Base-by-base conservation (phyloP, 2,888 invertebrate genomes). In the Ethmia dodecea region DNA sequence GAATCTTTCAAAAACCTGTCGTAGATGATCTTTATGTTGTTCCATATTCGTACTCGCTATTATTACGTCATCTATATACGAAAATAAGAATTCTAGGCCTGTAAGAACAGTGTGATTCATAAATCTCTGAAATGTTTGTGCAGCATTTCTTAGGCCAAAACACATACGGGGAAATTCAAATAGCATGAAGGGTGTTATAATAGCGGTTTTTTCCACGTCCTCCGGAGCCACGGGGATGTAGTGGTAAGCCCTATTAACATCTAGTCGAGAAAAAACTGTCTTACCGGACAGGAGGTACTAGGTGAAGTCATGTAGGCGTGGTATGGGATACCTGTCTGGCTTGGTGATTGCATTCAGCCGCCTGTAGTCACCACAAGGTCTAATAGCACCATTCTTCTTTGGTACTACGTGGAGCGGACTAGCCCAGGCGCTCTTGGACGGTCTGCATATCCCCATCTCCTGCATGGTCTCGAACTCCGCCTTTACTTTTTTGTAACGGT, bases 101-200 rank as follows among this genome's bases (percentile, higher is more conserved):
- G n/a, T n/a, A n/a, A n/a, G n/a, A n/a, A n/a, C n/a, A n/a, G n/a
- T n/a, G n/a, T n/a, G n/a, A n/a, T n/a, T n/a, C n/a, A 75, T 55
- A 28, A 68, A 67, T 1, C 64, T 45, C 37, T 72, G 64, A 42
- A 77, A 62, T 0, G 69, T 67, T 40, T 76, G 65, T 1, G 60
- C 62, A 1, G 76, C 68, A 37, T 79, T 75, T 1, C 67, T 28
- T 0, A 77, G 46, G 1, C 74, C 72, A 14, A 72, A 74, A 0
- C 45, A 43, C 59, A 65, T 60, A 1, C 22, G 35, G 0, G 51
- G 40, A 29, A 62, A 69, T 35, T 75, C 61, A 33, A 44, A 62
- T 5, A 63, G 31, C 4, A 58, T 57, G 34, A 61, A 61, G 0
- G 60, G 60, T 4, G 66, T 66, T 0, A 41, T 60, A 4, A 65